Percentiles rank a stretch among this genome's conserved stretches.
phyloP scores from a whole-genome alignment of 2,888 invertebrate species.

The Chrysolina oricalcia region DNA sequence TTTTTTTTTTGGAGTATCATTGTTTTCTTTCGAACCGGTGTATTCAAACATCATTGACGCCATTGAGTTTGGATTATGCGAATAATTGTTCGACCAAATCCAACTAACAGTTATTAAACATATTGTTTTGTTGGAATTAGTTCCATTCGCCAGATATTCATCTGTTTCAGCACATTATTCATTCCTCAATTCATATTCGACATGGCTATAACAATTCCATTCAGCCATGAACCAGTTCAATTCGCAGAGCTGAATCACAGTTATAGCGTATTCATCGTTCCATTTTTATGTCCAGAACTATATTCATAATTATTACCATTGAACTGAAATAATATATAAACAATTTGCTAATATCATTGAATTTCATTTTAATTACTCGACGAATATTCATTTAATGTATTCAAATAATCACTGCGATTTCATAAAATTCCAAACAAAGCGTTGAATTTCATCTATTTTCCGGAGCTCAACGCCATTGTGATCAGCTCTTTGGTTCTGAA shows the following conservation, averaged over 20 bases:
- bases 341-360: background rate
- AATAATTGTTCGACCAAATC: no score
- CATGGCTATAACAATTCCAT: constrained; percentile 2
- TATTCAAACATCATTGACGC: no score
- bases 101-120: background rate
- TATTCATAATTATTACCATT: background rate
- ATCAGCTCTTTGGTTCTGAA: no score
- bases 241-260: background rate
- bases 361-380: background rate
- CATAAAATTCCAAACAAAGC: no score
- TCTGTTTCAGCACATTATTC: background rate
- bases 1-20: no score
- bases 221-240: background rate
- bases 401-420: background rate
- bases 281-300: background rate
- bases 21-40: no score
- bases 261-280: background rate
- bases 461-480: no score
- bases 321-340: background rate
- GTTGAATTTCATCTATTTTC: no score
- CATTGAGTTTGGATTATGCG: no score
- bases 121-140: constrained; percentile 3
- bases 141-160: constrained; percentile 13
- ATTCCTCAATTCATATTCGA: constrained; percentile 10
- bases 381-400: background rate